These are phyloP conservation scores for Eudasyphora cyanicolor DNA, from an alignment of 2,888 invertebrate species.

Conservation along the genomic window DNA sequence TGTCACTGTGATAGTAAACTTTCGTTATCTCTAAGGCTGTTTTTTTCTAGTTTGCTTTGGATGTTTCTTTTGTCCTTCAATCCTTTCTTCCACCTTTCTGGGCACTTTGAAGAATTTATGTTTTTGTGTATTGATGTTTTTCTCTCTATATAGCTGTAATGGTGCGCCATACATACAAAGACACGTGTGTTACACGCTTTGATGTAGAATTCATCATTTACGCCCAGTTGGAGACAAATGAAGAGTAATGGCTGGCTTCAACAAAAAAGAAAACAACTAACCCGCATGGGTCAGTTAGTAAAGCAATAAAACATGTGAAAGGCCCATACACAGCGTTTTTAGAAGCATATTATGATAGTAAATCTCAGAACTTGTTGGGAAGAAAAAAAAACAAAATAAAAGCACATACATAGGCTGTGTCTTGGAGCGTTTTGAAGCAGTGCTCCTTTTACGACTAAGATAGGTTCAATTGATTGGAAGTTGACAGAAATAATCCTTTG, in stretches of 20 bases:
- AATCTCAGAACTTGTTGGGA: neutral
- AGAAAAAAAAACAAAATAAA: neutral
- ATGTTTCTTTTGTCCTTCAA: neutral
- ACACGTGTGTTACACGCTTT: constrained; percentile 25
- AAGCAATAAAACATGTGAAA: neutral
- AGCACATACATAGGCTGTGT: neutral
- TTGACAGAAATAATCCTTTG: constrained; percentile 10
- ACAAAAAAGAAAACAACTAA: neutral
- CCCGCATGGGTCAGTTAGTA: constrained; percentile 12
- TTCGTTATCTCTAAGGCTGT: constrained; percentile 39
- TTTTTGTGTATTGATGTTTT: constrained; percentile 17
- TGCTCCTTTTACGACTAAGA: neutral
- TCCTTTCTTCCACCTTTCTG: constrained; percentile 20
- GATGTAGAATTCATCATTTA: constrained; percentile 64
- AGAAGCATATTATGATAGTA: neutral
- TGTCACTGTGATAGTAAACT: constrained; percentile 27
- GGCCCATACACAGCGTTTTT: neutral
- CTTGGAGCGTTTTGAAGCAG: neutral
- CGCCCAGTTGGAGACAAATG: constrained; percentile 64
- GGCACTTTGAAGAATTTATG: constrained; percentile 33
- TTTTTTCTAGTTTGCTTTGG: constrained; percentile 24
- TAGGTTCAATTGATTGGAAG: constrained; percentile 12
- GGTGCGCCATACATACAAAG: too few relatives aligned
- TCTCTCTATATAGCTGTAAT: too few relatives aligned
- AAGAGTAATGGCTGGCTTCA: constrained; percentile 57